A percentile compares a stretch with the other conserved stretches of the same genome.
Evolutionary conservation across 2,113 vertebrate species (phyloP).

Genomic region (Bombycilla garrulus): DNA sequence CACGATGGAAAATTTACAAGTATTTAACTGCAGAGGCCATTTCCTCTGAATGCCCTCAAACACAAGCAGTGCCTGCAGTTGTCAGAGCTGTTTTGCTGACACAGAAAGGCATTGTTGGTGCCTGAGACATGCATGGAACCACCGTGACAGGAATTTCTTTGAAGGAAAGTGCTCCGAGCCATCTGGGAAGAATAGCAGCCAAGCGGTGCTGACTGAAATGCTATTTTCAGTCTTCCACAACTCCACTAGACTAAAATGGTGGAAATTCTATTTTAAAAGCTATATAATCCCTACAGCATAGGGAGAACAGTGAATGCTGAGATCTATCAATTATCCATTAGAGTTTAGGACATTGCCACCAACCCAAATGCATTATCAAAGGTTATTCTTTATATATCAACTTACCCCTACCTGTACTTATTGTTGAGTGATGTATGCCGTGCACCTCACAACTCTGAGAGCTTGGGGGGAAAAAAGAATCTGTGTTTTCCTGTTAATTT

Average conservation of each 20-base stretch:
- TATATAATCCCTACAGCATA: background rate
- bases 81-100: background rate
- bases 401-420: background rate
- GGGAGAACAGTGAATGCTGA: background rate
- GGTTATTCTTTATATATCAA: background rate
- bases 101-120: background rate
- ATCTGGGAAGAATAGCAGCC: background rate
- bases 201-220: background rate
- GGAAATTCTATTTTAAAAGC: background rate
- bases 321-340: background rate
- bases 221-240: background rate
- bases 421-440: background rate
- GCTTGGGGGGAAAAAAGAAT: background rate
- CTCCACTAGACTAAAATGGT: background rate
- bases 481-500: background rate
- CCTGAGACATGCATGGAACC: background rate
- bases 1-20: background rate
- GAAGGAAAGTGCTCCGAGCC: background rate
- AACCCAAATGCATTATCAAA: background rate
- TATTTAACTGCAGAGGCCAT: background rate
- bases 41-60: background rate
- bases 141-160: background rate
- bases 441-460: background rate
- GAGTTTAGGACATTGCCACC: background rate
- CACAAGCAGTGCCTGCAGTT: background rate